Conservation (phyloP, 1,140 invertebrate species). For the Drosophila serrata region DNA sequence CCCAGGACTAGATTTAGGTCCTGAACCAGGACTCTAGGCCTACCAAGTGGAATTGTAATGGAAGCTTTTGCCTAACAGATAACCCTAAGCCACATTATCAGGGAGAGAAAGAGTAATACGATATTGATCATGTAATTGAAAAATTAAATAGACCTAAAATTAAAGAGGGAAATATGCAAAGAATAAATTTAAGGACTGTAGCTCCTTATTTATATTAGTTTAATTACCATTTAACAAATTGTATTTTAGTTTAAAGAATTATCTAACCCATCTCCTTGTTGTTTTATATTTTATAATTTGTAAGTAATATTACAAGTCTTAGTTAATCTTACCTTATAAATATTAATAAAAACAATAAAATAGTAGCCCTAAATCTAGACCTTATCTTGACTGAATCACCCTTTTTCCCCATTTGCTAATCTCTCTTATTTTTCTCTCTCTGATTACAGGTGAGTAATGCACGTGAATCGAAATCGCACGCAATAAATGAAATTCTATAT, state of each 20-base stretch:
- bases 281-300: not conserved
- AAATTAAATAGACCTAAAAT: no score
- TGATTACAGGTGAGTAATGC: slow-evolving; percentile 72
- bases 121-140: slow-evolving; percentile 35
- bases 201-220: not conserved
- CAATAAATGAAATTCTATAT: slow-evolving; percentile 38
- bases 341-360: slow-evolving; percentile 11
- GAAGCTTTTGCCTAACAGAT: not conserved
- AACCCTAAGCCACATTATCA: not conserved
- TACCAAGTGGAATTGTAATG: slow-evolving; percentile 9
- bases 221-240: not conserved
- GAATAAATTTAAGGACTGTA: no score
- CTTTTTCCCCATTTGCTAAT: slow-evolving; percentile 37
- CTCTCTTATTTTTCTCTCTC: slow-evolving; percentile 23
- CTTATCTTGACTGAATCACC: slow-evolving; percentile 25
- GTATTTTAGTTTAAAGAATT: not conserved
- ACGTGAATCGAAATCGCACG: slow-evolving; percentile 36
- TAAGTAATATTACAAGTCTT: not conserved
- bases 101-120: slow-evolving; percentile 21
- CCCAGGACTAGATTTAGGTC: slow-evolving; percentile 25
- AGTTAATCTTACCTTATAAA: slow-evolving; percentile 2
- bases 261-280: not conserved
- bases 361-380: slow-evolving; percentile 12
- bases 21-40: slow-evolving; percentile 24
- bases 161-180: not conserved